Base-by-base conservation (phyloP, 2,888 invertebrate species). In the Tineola bisselliella region DNA sequence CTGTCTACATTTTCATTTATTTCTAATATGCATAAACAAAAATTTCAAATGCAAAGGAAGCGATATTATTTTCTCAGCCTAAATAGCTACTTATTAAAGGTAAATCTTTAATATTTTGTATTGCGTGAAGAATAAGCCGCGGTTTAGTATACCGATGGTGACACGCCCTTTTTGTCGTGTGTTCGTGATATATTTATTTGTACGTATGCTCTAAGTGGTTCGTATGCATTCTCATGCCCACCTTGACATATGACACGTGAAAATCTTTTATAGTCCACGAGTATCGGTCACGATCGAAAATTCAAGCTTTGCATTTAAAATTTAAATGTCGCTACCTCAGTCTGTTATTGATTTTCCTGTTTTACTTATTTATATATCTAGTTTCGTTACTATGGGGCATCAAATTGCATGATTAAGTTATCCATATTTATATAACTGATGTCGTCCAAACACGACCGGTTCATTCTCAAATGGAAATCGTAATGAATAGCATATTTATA, bases 161-260 rank as follows among this genome's bases (percentile, higher is more conserved):
- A 38, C 38, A 38, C n/a, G 38, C 38, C 38, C 38, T 38, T 38
- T 25, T 25, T 38, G 38, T 38, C 38, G 38, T 38, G 31, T 13
- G 5, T 18, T 18, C 54, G 54, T 54, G 54, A 25, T 25, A 8
- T 54, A n/a, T 18, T 4, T 18, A 54, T 54, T 54, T 25, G 54
- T 25, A 12, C 18, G 54, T 25, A 25, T 18, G 54, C 17, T 54
- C 54, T 54, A 54, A 54, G 54, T 54, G 54, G 25, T 54, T 54
- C n/a, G 54, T 25, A 54, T 54, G 54, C 54, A 54, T 15, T 18
- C 52, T 17, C 15, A 52, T 52, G 52, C 52, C 6, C 15, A 15
- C 48, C 13, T 38, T 38, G 38, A 38, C 17, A 17, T 17, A 54
- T 54, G 54, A 54, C 54, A 54, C 12, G 54, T 54, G 1, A 25